Percentiles rank a stretch among this genome's conserved stretches.
phyloP scores from a whole-genome alignment of 2,113 vertebrate genomes.

The Etia nguti region DNA sequence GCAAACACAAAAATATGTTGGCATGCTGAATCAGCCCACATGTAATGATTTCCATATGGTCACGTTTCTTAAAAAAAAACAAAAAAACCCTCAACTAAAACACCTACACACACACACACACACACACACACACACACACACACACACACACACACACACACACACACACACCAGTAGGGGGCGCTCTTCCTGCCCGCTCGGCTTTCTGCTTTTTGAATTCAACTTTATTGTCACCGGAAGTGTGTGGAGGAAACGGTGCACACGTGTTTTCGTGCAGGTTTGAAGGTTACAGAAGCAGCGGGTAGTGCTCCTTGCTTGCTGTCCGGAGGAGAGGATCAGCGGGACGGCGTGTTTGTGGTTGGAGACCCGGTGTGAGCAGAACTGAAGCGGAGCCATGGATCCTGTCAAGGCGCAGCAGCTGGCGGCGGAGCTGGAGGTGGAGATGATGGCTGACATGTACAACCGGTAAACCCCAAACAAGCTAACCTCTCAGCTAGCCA shows the following conservation, averaged over 20 bases:
- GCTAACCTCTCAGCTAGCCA: neutral
- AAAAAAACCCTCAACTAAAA: constrained; percentile 10
- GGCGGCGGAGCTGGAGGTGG: constrained; percentile 93
- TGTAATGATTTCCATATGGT: constrained; percentile 72
- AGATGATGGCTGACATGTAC: constrained; percentile 99
- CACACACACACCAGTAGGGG: neutral
- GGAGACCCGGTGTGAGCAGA: neutral
- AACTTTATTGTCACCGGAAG: constrained; percentile 68
- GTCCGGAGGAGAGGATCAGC: neutral
- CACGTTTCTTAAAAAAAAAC: constrained; percentile 48
- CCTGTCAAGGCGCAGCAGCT: constrained; percentile 91
- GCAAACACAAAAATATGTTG: constrained; percentile 31
- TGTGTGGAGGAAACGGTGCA: neutral
- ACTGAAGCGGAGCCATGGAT: constrained; percentile 75
- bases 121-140: neutral
- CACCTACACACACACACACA: constrained; percentile 1
- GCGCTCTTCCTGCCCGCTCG: neutral
- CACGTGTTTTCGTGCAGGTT: constrained; percentile 52
- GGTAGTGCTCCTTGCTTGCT: neutral
- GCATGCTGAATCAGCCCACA: constrained; percentile 54
- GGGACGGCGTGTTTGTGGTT: neutral
- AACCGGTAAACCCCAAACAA: constrained; percentile 77
- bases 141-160: accelerated
- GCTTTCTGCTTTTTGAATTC: neutral
- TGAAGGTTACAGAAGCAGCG: constrained; percentile 67